Conservation (phyloP, 2,797 vertebrate species). For the Squalus acanthias region DNA sequence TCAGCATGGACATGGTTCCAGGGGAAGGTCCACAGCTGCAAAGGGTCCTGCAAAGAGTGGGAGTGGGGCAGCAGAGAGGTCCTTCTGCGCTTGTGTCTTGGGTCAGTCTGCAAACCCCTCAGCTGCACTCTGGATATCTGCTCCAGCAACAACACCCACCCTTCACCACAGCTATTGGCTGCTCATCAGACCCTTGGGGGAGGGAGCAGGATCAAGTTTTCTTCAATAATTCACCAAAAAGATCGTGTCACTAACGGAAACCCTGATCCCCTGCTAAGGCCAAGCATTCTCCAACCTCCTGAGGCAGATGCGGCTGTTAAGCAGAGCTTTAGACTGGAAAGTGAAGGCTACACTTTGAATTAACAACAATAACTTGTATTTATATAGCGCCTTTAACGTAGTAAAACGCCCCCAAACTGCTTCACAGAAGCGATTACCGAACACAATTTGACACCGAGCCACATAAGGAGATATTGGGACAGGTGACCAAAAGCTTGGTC, state of each 20-base stretch:
- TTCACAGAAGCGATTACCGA: background rate
- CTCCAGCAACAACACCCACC: background rate
- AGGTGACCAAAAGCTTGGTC: too few species aligned
- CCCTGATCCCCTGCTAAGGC: background rate
- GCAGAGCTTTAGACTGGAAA: background rate
- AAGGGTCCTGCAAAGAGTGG: background rate
- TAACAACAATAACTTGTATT: background rate
- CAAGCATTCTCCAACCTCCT: background rate
- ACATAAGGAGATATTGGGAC: too few species aligned
- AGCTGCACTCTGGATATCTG: background rate
- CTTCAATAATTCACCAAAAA: slow-evolving; percentile 3
- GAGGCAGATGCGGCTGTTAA: background rate
- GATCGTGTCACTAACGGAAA: background rate
- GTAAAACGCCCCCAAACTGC: background rate
- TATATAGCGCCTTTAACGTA: background rate
- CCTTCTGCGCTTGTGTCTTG: background rate
- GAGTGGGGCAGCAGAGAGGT: background rate
- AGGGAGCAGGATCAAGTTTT: background rate
- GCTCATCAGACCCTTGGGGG: background rate
- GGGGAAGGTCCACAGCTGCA: background rate
- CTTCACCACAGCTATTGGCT: background rate
- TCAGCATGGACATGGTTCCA: background rate
- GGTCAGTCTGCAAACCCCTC: background rate
- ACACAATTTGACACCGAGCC: background rate
- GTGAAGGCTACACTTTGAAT: background rate